A percentile compares a stretch with the other conserved stretches of the same genome.
phyloP scores from a whole-genome alignment of 2,113 vertebrate genomes.

The Microcebus ravelobensis region DNA sequence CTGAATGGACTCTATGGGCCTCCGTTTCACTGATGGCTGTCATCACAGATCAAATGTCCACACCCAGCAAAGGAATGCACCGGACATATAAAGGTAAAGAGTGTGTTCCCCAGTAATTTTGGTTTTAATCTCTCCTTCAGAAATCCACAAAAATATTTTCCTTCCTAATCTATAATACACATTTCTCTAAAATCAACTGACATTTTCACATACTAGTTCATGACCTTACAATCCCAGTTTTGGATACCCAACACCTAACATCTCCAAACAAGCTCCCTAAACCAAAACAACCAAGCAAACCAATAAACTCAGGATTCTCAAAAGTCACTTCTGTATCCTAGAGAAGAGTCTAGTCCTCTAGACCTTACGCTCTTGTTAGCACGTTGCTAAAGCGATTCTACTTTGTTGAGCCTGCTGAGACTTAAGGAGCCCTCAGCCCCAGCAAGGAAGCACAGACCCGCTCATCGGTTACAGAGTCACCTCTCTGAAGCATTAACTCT shows the following conservation, averaged over 20 bases:
- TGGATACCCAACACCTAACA: not conserved
- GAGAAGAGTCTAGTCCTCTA: not conserved
- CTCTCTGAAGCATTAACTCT: not conserved
- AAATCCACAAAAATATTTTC: not conserved
- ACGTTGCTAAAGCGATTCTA: not conserved
- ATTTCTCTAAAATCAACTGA: conserved; percentile 22
- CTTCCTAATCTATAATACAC: not conserved
- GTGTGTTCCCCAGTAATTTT: not conserved
- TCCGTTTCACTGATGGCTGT: not conserved
- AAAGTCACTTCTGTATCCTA: not conserved
- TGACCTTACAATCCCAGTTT: not conserved
- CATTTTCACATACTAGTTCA: not conserved
- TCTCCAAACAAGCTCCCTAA: not conserved
- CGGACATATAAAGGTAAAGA: not conserved
- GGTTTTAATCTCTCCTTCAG: not conserved
- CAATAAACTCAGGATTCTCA: not conserved
- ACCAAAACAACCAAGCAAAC: not conserved
- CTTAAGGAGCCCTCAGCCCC: not conserved
- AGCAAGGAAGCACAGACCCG: rapidly evolving
- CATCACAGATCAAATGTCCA: not conserved
- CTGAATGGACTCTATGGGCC: not conserved
- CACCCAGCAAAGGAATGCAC: not conserved
- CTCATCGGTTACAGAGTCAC: not conserved
- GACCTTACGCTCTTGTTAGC: not conserved
- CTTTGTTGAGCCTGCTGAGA: not conserved